Evolutionary conservation across 2,888 invertebrate species (phyloP), one percentile per base, ranked within the genome.

Genomic region (Drosophila helvetica): DNA sequence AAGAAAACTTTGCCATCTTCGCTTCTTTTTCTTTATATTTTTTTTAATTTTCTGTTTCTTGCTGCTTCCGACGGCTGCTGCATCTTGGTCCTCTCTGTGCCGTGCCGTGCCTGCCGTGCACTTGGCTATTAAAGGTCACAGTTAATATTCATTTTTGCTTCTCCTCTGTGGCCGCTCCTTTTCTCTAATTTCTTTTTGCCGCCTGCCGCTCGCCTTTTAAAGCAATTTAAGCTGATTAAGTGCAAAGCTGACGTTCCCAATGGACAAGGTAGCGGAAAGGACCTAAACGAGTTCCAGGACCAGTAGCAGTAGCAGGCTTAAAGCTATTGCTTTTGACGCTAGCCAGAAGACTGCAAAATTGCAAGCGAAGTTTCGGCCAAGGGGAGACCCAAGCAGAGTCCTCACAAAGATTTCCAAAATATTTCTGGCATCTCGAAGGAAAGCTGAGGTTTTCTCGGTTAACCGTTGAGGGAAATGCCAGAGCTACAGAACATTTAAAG

Each of bases 101-200:
- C 19, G 27, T 52, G 52, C n/a, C 18, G 12, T 17, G 18, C 53
- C 79, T 78, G 71, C 71, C 75, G 48, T 75, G 74, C 73, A 64
- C 79, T 86, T 74, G 66, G 75, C 83, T 72, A 75, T 80, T 80
- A 88, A 85, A 85, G 85, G 88, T 85, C 85, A 79, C 81, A 83
- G 88, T 88, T 88, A 85, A 85, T 85, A 86, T 85, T 85, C 84
- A 86, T 86, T 88, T 88, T 74, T 71, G 64, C 25, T 33, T 59
- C 47, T 33, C 17, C 12, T n/a, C 42, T 2, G 43, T 15, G 8
- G 27, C 27, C 53, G 57, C 70, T 56, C 63, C 63, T 47, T 53
- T 58, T 53, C 68, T 53, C 58, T 70, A 61, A 59, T 68, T 67
- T 66, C 66, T 55, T 51, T 53, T 57, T 51, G 55, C 54, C 62